These are phyloP conservation scores for Empis livida DNA, from an alignment of 2,888 invertebrate genomes.

Conservation along the genomic window DNA sequence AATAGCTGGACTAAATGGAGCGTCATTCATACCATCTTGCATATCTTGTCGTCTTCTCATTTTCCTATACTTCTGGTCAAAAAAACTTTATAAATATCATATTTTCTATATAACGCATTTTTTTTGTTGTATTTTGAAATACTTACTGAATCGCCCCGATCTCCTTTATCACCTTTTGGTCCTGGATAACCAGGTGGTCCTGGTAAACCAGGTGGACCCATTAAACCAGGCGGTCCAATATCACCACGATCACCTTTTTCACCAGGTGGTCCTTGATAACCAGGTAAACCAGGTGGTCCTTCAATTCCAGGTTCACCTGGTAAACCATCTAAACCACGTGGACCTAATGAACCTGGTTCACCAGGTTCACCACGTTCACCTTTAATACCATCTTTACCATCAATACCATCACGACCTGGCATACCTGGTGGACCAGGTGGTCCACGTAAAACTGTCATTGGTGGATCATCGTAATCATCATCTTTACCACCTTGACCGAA, in stretches of 20 bases:
- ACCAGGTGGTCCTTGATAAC: conserved; percentile 74
- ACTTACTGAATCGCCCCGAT: conserved; percentile 86
- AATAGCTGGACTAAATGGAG: conserved; percentile 33
- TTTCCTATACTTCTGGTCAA: conserved; percentile 34
- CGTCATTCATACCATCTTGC: conserved; percentile 34
- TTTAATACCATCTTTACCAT: conserved; percentile 38
- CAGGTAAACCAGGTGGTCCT: conserved; percentile 68
- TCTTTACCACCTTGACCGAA: conserved; percentile 36
- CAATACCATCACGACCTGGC: conserved; percentile 31
- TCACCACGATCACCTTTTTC: conserved; percentile 69
- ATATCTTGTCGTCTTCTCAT: conserved; percentile 35
- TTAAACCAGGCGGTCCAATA: conserved; percentile 84
- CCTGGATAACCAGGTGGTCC: conserved; percentile 80
- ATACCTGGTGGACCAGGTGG: conserved; percentile 50
- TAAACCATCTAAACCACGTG: conserved; percentile 58
- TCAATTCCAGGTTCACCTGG: conserved; percentile 73
- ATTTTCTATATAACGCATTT: too few species aligned
- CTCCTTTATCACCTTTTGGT: conserved; percentile 79
- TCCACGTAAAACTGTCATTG: conserved; percentile 45
- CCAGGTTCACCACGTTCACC: conserved; percentile 58
- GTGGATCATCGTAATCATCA: conserved; percentile 36
- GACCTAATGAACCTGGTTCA: conserved; percentile 60
- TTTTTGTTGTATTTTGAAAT: too few species aligned
- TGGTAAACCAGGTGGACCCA: conserved; percentile 82
- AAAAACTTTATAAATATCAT: conserved; percentile 8